Percentiles rank a stretch among this genome's conserved stretches.
Evolutionary conservation across 2,113 vertebrate genomes (phyloP).

Genomic region (Tragelaphus imberbis): DNA sequence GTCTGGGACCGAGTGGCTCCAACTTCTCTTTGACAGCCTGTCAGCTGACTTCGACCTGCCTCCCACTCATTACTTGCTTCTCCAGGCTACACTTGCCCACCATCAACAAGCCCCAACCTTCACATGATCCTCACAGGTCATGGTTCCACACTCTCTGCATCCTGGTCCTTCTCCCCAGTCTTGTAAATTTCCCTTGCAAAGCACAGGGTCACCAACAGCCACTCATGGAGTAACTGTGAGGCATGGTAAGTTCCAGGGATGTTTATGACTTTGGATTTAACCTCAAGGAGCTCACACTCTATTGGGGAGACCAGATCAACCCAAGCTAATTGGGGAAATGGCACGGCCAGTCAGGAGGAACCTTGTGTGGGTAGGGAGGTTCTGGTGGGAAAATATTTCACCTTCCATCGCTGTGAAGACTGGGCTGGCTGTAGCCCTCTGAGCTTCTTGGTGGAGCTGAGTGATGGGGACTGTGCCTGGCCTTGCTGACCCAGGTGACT

Average conservation of each 20-base stretch:
- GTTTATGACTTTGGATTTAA: background rate
- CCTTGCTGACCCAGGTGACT: background rate
- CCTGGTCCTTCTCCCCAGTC: background rate
- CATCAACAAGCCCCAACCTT: background rate
- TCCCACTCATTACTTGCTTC: background rate
- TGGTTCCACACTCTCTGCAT: background rate
- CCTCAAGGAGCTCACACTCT: background rate
- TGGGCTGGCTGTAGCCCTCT: background rate
- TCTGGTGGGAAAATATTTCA: background rate
- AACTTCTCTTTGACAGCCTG: background rate
- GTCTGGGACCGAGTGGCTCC: background rate
- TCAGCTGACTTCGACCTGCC: background rate
- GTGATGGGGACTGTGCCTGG: background rate
- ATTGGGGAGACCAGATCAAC: background rate
- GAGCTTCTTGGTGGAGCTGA: background rate
- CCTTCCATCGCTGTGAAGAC: background rate
- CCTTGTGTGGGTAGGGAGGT: background rate
- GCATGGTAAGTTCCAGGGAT: background rate
- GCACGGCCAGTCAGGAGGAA: background rate
- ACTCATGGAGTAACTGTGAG: background rate
- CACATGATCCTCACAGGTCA: background rate
- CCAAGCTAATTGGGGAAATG: background rate
- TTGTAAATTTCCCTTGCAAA: background rate
- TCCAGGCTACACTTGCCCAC: background rate
- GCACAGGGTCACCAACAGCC: background rate